Evolutionary conservation across 1,140 invertebrate species (phyloP).

Genomic region (Drosophila azteca): DNA sequence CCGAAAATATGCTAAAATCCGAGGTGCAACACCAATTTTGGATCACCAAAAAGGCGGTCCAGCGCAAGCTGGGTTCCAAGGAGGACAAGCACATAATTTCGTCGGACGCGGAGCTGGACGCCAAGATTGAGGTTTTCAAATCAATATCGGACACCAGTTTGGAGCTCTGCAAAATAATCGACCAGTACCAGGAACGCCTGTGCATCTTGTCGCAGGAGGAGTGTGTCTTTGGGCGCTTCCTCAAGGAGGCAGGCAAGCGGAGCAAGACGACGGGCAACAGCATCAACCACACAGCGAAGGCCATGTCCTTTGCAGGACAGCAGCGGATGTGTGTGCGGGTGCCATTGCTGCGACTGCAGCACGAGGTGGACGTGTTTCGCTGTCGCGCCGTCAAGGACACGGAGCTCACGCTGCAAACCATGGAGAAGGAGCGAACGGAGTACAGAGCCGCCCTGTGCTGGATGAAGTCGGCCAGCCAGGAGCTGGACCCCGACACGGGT

Average conservation of each 20-base stretch:
- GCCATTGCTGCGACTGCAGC: conserved; percentile 95
- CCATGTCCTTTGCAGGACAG: conserved; percentile 97
- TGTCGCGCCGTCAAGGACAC: conserved; percentile 97
- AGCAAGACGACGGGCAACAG: conserved; percentile 94
- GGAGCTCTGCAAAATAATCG: conserved; percentile 94
- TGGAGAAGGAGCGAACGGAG: conserved; percentile 98
- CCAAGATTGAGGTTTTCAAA: conserved; percentile 98
- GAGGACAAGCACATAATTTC: conserved; percentile 98
- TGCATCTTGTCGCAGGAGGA: conserved; percentile 98
- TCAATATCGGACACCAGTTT: conserved; percentile 96
- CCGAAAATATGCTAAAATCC: conserved; percentile 77
- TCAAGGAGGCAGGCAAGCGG: conserved; percentile 96
- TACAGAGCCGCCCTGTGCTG: conserved; percentile 97
- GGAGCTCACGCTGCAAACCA: conserved; percentile 88
- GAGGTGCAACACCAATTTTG: conserved; percentile 96
- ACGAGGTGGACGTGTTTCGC: conserved; percentile 98
- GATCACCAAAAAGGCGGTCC: conserved; percentile 98
- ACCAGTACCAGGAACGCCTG: conserved; percentile 96
- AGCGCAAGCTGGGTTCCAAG: conserved; percentile 97
- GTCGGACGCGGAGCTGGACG: conserved; percentile 98
- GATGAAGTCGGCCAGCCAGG: conserved; percentile 98
- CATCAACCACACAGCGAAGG: conserved; percentile 97
- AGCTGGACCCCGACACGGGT: conserved; percentile 98
- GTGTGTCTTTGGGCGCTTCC: conserved; percentile 96
- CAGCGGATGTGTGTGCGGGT: conserved; percentile 94